Percentiles rank a stretch among this genome's conserved stretches.
Conservation (phyloP, 2,113 vertebrate species). For the Brachyhypopomus gauderio region DNA sequence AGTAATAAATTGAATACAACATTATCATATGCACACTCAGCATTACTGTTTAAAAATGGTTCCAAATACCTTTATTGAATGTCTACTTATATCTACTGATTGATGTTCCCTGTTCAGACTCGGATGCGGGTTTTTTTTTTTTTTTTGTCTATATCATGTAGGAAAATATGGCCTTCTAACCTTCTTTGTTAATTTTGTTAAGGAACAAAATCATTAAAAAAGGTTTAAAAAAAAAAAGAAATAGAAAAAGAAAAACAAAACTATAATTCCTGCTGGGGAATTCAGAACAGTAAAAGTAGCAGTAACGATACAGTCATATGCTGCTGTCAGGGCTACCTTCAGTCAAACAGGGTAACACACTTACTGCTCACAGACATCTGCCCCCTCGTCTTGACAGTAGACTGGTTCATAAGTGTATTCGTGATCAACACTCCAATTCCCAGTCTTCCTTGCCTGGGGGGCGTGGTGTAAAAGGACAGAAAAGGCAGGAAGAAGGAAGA, state of each 20-base stretch:
- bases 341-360: conserved; percentile 42
- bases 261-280: not conserved
- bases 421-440: not conserved
- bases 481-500: not conserved
- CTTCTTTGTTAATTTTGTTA: too few species aligned
- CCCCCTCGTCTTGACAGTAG: not conserved
- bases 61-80: too few species aligned
- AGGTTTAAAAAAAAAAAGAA: not conserved
- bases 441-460: not conserved
- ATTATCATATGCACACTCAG: too few species aligned
- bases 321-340: not conserved
- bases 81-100: too few species aligned
- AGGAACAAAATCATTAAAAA: too few species aligned
- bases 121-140: too few species aligned
- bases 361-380: conserved; percentile 35
- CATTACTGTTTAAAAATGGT: too few species aligned
- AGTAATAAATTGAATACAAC: too few species aligned
- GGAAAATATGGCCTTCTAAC: too few species aligned
- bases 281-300: not conserved
- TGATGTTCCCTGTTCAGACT: too few species aligned
- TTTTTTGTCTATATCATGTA: too few species aligned
- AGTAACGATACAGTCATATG: not conserved
- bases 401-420: not conserved
- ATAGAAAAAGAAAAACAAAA: not conserved
- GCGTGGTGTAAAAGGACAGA: not conserved